Evolutionary conservation across 2,888 invertebrate species (phyloP).

Genomic region (Ormia ochracea): DNA sequence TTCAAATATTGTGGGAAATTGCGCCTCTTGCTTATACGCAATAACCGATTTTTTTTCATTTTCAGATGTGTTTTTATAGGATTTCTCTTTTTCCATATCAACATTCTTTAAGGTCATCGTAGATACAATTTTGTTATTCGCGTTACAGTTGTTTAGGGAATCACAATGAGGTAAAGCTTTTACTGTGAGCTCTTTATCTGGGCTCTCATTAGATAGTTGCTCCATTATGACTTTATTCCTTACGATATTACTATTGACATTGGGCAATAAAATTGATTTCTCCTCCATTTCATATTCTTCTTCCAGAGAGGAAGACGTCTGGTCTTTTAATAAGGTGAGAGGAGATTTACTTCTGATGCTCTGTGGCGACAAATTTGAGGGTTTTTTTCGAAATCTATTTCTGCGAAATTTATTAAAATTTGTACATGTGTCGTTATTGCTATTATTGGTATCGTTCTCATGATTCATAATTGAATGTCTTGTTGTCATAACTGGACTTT

Average conservation of each 20-base stretch:
- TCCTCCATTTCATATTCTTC: slow-evolving; percentile 64
- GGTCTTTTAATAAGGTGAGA: slow-evolving; percentile 56
- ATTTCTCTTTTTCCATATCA: slow-evolving; percentile 65
- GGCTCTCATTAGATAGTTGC: neutral
- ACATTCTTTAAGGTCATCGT: slow-evolving; percentile 66
- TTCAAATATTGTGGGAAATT: slow-evolving; percentile 36
- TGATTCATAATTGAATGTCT: neutral
- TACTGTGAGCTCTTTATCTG: neutral
- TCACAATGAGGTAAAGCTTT: slow-evolving; percentile 56
- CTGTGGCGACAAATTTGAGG: slow-evolving; percentile 23
- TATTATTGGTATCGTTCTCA: slow-evolving; percentile 37
- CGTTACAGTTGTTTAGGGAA: slow-evolving; percentile 50
- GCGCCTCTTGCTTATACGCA: neutral
- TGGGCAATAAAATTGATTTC: slow-evolving; percentile 11
- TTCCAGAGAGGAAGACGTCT: slow-evolving; percentile 59
- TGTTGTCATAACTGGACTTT: neutral
- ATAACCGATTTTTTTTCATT: neutral
- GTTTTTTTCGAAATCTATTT: slow-evolving; percentile 66
- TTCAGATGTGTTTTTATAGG: slow-evolving; percentile 57
- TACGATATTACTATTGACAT: neutral
- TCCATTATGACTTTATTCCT: slow-evolving; percentile 8
- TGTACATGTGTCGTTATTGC: slow-evolving; percentile 51
- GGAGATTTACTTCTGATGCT: slow-evolving; percentile 68
- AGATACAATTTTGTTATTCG: slow-evolving; percentile 63
- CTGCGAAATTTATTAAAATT: slow-evolving; percentile 67